Percentiles rank a stretch among this genome's conserved stretches.
phyloP scores from a whole-genome alignment of 53 echinoderm and acorn worm genomes.

The Holothuria scabra region DNA sequence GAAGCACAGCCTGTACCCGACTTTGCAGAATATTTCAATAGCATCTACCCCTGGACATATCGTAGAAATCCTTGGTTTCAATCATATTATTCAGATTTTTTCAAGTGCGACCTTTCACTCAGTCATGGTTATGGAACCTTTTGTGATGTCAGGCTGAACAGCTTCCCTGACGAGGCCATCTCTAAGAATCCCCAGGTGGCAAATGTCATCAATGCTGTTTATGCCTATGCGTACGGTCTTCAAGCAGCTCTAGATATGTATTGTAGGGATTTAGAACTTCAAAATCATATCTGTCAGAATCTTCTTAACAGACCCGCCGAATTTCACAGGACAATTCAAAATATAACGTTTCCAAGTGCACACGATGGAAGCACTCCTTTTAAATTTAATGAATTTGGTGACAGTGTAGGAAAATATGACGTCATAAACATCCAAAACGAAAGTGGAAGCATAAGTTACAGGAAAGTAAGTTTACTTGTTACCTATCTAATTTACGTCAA shows the following conservation, averaged over 20 bases:
- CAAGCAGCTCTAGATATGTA: conserved; percentile 64
- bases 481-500: no score
- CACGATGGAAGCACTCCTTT: conserved; percentile 51
- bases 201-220: conserved; percentile 73
- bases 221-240: conserved; percentile 70
- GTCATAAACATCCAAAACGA: conserved; percentile 54
- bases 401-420: conserved; percentile 73
- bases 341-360: conserved; percentile 48
- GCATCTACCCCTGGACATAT: conserved; percentile 54
- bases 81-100: conserved; percentile 64
- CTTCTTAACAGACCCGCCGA: conserved; percentile 56
- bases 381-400: conserved; percentile 70
- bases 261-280: conserved; percentile 56
- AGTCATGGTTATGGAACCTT: not conserved
- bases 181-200: conserved; percentile 8
- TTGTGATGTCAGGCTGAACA: not conserved
- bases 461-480: not conserved
- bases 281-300: conserved; percentile 65
- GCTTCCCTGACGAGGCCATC: not conserved
- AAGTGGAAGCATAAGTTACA: not conserved
- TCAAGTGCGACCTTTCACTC: conserved; percentile 66
- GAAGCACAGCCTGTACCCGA: conserved; percentile 21
- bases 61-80: conserved; percentile 87
- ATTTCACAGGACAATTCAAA: conserved; percentile 62
- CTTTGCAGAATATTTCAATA: conserved; percentile 61